phyloP scores from a whole-genome alignment of 2,113 vertebrate genomes.

The Tichodroma muraria region DNA sequence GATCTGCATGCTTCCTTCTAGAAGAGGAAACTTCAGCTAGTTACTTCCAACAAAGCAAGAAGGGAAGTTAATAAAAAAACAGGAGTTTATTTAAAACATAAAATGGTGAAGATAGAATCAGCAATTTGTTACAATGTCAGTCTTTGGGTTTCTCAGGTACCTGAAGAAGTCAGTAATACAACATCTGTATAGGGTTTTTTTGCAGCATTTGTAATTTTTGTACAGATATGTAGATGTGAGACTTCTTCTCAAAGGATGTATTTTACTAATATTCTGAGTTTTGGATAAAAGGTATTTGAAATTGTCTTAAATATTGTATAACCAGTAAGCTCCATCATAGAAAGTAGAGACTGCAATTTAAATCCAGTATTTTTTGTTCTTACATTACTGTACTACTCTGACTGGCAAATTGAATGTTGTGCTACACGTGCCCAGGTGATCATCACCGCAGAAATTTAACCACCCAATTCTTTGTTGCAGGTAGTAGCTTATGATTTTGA shows the following conservation, averaged over 20 bases:
- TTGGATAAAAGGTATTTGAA: not conserved
- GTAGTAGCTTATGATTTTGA: conserved; percentile 91
- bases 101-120: not conserved
- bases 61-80: not conserved
- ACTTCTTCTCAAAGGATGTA: not conserved
- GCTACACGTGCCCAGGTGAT: not conserved
- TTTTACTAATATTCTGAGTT: not conserved
- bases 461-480: conserved; percentile 60
- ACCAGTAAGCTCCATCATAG: not conserved
- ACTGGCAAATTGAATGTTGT: not conserved
- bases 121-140: not conserved
- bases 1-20: not conserved
- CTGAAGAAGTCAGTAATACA: not conserved
- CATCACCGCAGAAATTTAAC: not conserved
- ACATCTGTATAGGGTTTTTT: not conserved
- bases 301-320: not conserved
- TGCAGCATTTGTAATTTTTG: not conserved
- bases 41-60: not conserved
- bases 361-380: not conserved
- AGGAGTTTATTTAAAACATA: not conserved
- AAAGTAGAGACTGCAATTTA: not conserved
- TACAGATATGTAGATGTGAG: not conserved
- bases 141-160: not conserved
- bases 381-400: not conserved
- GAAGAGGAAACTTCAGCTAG: not conserved